Conservation (phyloP, 2,113 vertebrate genomes). For the Sigmodon hispidus region DNA sequence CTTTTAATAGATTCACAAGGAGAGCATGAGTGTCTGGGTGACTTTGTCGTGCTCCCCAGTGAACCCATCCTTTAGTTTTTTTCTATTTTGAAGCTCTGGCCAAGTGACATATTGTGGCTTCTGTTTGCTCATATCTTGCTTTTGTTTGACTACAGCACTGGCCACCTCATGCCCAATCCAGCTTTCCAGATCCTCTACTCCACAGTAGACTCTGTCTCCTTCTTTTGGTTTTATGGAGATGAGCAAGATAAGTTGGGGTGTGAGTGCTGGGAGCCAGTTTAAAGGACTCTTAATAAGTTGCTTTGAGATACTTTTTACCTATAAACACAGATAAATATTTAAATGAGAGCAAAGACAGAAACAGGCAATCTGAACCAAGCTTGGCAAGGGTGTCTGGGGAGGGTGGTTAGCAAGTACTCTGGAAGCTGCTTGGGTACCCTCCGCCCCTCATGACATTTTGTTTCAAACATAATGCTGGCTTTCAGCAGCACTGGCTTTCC, state of each 20-base stretch:
- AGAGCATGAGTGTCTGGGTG: neutral
- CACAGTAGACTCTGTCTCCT: neutral
- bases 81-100: neutral
- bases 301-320: slow-evolving; percentile 67
- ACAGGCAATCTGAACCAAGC: neutral
- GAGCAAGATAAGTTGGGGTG: neutral
- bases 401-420: too few relatives aligned
- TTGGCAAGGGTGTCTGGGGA: too few relatives aligned
- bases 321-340: slow-evolving; percentile 63
- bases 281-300: slow-evolving; percentile 59
- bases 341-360: slow-evolving; percentile 17
- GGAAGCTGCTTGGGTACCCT: neutral
- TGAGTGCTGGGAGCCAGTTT: slow-evolving; percentile 4
- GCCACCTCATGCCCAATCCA: neutral
- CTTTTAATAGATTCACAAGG: neutral
- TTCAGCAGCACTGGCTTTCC: neutral
- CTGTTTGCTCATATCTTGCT: neutral
- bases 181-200: neutral
- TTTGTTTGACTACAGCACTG: neutral
- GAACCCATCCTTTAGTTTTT: neutral
- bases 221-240: neutral
- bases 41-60: too few relatives aligned
- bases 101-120: neutral
- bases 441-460: neutral
- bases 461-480: neutral